Evolutionary conservation across 1,140 invertebrate species (phyloP).

Genomic region (Leptinotarsa lineolata): DNA sequence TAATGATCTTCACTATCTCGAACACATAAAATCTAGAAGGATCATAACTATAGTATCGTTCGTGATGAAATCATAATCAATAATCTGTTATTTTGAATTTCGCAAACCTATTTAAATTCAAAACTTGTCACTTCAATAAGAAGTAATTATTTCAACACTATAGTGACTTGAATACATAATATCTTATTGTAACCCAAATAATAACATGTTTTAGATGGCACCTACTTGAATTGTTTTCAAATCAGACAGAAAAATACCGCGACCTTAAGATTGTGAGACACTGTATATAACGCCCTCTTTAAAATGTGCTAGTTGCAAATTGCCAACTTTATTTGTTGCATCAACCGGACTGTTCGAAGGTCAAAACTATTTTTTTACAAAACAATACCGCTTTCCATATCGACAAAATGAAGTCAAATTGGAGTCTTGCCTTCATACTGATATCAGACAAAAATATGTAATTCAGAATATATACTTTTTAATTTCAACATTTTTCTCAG

Average conservation of each 20-base stretch:
- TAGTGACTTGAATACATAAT: constrained; percentile 6
- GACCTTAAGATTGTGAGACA: neutral
- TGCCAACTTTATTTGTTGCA: no score
- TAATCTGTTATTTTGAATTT: neutral
- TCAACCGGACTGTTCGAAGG: no score
- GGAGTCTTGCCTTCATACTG: no score
- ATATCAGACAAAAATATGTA: no score
- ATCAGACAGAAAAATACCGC: neutral
- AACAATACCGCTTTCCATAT: no score
- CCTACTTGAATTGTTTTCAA: constrained; percentile 8
- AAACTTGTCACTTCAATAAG: constrained; percentile 1
- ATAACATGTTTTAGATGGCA: constrained; percentile 5
- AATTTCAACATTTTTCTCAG: no score
- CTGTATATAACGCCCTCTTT: neutral
- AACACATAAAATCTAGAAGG: no score
- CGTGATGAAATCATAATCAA: neutral
- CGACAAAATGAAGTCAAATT: no score
- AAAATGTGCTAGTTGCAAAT: no score
- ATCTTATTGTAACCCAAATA: neutral
- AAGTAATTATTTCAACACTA: constrained; percentile 4
- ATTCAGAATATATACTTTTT: no score
- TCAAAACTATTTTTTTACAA: no score
- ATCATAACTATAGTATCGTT: neutral
- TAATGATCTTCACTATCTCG: no score
- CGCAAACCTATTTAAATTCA: neutral